These are phyloP conservation scores for Drosophila vallismaia DNA, from an alignment of 2,888 invertebrate genomes.

Conservation along the genomic window DNA sequence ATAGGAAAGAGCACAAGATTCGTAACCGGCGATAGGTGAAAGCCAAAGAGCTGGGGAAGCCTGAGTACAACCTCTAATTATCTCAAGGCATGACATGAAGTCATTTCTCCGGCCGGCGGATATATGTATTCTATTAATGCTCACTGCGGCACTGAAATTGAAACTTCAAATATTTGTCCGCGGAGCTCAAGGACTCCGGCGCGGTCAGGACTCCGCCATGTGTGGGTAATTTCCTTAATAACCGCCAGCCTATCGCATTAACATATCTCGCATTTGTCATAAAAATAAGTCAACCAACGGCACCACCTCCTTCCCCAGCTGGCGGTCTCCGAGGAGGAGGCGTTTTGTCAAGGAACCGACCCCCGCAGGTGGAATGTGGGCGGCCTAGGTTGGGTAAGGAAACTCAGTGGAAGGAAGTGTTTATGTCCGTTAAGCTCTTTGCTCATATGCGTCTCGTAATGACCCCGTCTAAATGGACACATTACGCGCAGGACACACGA, in stretches of 20 bases:
- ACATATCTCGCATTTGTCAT: constrained; percentile 78
- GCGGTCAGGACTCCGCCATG: constrained; percentile 51
- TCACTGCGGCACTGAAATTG: constrained; percentile 58
- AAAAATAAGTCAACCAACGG: constrained; percentile 65
- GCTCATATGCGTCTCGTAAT: constrained; percentile 69
- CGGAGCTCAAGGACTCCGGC: constrained; percentile 47
- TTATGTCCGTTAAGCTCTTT: constrained; percentile 44
- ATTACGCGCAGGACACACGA: constrained; percentile 66
- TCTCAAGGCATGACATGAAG: constrained; percentile 82
- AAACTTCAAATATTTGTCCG: constrained; percentile 76
- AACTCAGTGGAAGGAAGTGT: constrained; percentile 59
- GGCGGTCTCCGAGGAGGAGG: constrained; percentile 50
- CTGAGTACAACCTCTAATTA: constrained; percentile 76
- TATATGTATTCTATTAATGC: constrained; percentile 59
- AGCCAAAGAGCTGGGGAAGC: constrained; percentile 4
- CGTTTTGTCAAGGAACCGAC: constrained; percentile 72
- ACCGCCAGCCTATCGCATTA: constrained; percentile 75
- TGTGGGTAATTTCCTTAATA: constrained; percentile 75
- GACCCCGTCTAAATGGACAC: constrained; percentile 71
- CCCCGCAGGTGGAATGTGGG: constrained; percentile 1
- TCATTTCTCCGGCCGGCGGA: constrained; percentile 71
- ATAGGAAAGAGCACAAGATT: constrained; percentile 59
- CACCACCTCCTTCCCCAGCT: constrained; percentile 16
- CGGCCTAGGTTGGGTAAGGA: background rate
- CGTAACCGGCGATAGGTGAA: constrained; percentile 67